Evolutionary conservation across 2,113 vertebrate genomes (phyloP).

Genomic region (Sinocyclocheilus anophthalmus): DNA sequence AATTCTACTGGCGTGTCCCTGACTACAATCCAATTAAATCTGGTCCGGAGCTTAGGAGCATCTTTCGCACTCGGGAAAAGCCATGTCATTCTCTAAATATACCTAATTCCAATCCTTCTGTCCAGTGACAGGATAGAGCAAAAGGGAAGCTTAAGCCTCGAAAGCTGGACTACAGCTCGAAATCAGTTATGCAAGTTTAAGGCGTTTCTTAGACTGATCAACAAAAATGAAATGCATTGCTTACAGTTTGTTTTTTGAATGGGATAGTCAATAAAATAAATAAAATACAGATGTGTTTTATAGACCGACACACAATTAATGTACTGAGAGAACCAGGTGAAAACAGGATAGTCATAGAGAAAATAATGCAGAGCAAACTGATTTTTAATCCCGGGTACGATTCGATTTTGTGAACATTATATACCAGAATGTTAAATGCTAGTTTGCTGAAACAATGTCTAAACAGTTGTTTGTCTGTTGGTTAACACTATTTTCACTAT

Average conservation of each 20-base stretch:
- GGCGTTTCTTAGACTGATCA: neutral
- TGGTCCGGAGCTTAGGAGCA: slow-evolving; percentile 48
- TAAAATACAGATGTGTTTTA: neutral
- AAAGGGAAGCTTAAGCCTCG: neutral
- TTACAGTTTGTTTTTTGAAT: neutral
- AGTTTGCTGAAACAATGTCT: neutral
- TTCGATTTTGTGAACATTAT: neutral
- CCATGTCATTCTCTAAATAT: slow-evolving; percentile 66
- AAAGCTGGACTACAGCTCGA: slow-evolving; percentile 36
- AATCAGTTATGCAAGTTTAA: slow-evolving; percentile 55
- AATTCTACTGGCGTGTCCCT: neutral
- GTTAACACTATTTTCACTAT: neutral
- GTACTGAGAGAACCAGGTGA: too few species aligned
- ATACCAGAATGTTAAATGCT: neutral
- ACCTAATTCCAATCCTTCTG: slow-evolving; percentile 51
- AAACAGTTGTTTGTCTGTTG: neutral
- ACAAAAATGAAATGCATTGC: neutral
- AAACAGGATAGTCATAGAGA: too few species aligned
- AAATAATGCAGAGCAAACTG: neutral
- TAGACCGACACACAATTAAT: too few species aligned
- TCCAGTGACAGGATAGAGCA: neutral
- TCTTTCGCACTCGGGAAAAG: slow-evolving; percentile 56
- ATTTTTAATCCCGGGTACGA: neutral
- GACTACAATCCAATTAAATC: slow-evolving; percentile 43
- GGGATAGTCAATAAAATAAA: neutral